Base-by-base conservation (phyloP, 2,113 vertebrate species). In the Oncorhynchus tshawytscha region DNA sequence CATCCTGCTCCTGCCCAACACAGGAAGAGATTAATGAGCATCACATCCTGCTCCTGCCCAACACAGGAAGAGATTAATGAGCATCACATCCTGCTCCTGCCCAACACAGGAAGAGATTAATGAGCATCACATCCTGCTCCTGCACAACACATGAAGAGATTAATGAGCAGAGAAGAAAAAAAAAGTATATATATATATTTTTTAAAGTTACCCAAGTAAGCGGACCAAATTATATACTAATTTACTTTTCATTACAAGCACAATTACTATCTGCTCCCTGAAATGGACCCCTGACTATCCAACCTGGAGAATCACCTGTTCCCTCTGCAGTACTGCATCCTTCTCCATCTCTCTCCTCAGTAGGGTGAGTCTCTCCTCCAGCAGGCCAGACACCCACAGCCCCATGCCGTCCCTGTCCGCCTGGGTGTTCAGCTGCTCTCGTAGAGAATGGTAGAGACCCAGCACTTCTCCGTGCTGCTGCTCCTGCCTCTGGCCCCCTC, bases 381-480 rank as follows among this genome's bases (percentile, higher is more conserved):
- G 51, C 4, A 88, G 49, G 0, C 75, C 83, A n/a, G 80, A 88
- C 22, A 95, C 81, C 84, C 91, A 84, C 0, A 54, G 15, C 3
- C 84, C 1, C 49, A 84, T 76, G 22, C 82, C 86, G 12, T 88
- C 87, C 20, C 75, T 70, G 54, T 82, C 73, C 0, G 84, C 89
- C 81, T 87, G 83, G 0, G 80, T 86, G 65, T 82, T 81, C 45
- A 93, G 76, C 77, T 89, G 90, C n/a, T 89, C 90, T 54, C 89
- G 91, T 25, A 97, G 92, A 1, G 89, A 87, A 5, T 82, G 74
- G 16, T 95, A 91, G 0, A 93, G 80, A 12, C 74, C 66, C 0
- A 91, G 86, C 57, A 95, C 71, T 79, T 94, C 88, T 3, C 34
- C 9, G 9, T 95, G 93, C 12, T 90, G 86, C 82, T 93, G 85